phyloP scores from a whole-genome alignment of 2,888 invertebrate species.

The Latrodectus hesperus region DNA sequence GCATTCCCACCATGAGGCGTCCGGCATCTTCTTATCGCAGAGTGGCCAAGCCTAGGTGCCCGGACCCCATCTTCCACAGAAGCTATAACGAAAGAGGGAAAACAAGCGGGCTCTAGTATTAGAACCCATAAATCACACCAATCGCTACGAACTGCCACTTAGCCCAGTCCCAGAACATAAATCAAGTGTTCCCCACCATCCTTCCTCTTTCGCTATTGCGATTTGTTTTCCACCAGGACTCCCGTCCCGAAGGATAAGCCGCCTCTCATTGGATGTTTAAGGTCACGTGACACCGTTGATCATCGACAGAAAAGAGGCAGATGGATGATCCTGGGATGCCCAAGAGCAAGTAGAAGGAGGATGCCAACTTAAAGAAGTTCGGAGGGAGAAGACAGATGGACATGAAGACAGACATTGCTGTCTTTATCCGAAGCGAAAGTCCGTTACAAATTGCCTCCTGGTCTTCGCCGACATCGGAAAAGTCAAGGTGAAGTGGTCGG shows the following conservation, averaged over 20 bases:
- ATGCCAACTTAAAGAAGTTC: slow-evolving; percentile 37
- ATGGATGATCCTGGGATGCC: slow-evolving; percentile 38
- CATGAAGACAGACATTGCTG: slow-evolving; percentile 19
- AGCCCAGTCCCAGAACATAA: slow-evolving; percentile 61
- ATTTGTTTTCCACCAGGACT: slow-evolving; percentile 62
- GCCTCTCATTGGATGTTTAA: slow-evolving; percentile 53
- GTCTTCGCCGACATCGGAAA: slow-evolving; percentile 14
- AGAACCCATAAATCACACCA: slow-evolving; percentile 68
- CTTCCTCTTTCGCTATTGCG: slow-evolving; percentile 22
- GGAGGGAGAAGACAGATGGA: slow-evolving; percentile 43
- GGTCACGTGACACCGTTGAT: slow-evolving; percentile 65
- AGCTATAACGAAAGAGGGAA: slow-evolving; percentile 46
- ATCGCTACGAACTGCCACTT: slow-evolving; percentile 70
- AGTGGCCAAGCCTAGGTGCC: slow-evolving; percentile 46
- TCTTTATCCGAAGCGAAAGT: slow-evolving; percentile 25
- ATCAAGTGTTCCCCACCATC: slow-evolving; percentile 43
- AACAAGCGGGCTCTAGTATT: slow-evolving; percentile 66
- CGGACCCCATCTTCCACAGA: slow-evolving; percentile 10
- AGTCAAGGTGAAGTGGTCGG: slow-evolving; percentile 35
- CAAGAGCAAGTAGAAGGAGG: not conserved
- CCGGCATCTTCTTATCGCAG: slow-evolving; percentile 11
- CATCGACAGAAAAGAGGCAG: slow-evolving; percentile 57
- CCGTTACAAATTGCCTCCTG: slow-evolving; percentile 35
- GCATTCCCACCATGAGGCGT: not conserved
- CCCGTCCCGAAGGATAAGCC: slow-evolving; percentile 28